Evolutionary conservation across 2,113 vertebrate species (phyloP).

Genomic region (Silurus meridionalis): DNA sequence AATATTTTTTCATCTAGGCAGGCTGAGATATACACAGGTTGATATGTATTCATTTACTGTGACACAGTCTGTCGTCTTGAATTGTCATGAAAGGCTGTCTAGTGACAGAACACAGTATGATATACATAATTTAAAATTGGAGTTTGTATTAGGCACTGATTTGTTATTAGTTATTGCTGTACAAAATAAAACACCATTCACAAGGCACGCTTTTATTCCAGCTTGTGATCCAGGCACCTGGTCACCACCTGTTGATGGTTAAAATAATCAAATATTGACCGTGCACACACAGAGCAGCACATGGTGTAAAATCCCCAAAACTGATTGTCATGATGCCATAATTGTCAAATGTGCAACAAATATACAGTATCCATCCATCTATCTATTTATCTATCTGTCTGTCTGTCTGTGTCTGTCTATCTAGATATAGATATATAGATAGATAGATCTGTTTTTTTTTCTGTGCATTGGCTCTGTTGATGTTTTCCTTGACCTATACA

Average conservation of each 20-base stretch:
- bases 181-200: not conserved
- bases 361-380: not conserved
- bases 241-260: constrained; percentile 13
- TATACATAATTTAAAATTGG: not conserved
- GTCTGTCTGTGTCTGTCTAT: too few species aligned
- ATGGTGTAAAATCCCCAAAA: not conserved
- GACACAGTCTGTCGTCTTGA: too few species aligned
- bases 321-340: not conserved
- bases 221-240: constrained; percentile 10
- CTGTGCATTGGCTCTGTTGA: constrained; percentile 15
- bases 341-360: not conserved
- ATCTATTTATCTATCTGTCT: too few species aligned
- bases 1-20: not conserved
- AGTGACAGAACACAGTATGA: not conserved
- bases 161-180: not conserved
- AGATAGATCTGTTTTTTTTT: constrained; percentile 17
- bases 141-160: constrained; percentile 4
- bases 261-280: constrained; percentile 33
- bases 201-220: not conserved
- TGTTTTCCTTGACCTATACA: constrained; percentile 80
- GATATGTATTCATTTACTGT: not conserved
- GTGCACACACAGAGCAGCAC: not conserved
- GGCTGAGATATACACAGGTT: not conserved
- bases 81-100: not conserved
- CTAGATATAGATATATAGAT: not conserved